Evolutionary conservation across 2,888 invertebrate genomes (phyloP).

Genomic region (Yponomeuta sedellus): DNA sequence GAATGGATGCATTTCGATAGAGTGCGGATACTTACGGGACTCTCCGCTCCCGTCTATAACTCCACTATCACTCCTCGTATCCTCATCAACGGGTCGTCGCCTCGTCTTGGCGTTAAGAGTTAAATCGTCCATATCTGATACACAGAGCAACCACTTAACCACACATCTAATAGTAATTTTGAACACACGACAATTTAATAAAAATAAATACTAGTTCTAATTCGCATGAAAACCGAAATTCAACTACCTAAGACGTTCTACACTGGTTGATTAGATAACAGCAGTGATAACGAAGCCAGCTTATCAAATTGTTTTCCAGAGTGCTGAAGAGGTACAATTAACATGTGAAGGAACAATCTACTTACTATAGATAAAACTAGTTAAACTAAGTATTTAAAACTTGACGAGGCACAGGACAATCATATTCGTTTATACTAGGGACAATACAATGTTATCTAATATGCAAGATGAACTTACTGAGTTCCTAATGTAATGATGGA

Average conservation of each 20-base stretch:
- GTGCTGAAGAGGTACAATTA: slow-evolving; percentile 1
- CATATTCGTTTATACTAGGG: neutral
- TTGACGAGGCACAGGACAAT: too few relatives aligned
- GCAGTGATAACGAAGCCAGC: slow-evolving; percentile 45
- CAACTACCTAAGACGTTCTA: slow-evolving; percentile 63
- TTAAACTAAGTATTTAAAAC: neutral
- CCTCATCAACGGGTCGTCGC: slow-evolving; percentile 63
- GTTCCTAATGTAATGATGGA: too few relatives aligned
- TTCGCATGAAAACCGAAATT: slow-evolving; percentile 38
- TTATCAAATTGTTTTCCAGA: slow-evolving; percentile 51
- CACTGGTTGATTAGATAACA: slow-evolving; percentile 61
- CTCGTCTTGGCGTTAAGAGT: slow-evolving; percentile 37
- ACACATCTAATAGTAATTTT: slow-evolving; percentile 28
- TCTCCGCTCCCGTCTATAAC: slow-evolving; percentile 42
- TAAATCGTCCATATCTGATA: slow-evolving; percentile 49
- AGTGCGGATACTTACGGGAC: slow-evolving; percentile 42
- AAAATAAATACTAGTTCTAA: slow-evolving; percentile 7
- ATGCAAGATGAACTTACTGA: neutral
- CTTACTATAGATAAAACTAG: neutral
- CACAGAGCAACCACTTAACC: slow-evolving; percentile 31
- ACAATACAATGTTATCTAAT: neutral
- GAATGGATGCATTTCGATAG: slow-evolving; percentile 17
- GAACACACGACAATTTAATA: slow-evolving; percentile 25
- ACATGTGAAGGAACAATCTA: neutral
- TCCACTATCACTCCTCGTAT: slow-evolving; percentile 61